Conservation (phyloP, 2,797 vertebrate species). For the Sebastolobus altivelis region DNA sequence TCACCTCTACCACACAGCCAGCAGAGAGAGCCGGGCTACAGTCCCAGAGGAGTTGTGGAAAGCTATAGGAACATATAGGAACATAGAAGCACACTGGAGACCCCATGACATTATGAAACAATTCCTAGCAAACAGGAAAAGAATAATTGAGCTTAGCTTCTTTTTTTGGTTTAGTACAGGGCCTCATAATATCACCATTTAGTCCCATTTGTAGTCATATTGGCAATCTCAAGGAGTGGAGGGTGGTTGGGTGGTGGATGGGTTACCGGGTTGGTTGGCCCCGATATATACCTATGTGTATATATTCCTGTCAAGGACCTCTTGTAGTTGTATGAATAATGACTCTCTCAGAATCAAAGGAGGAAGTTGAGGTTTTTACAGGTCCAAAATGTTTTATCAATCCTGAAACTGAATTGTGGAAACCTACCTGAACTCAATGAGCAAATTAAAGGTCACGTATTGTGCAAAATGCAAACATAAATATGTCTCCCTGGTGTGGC, state of each 20-base stretch:
- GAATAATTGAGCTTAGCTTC: background rate
- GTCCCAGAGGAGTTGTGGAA: background rate
- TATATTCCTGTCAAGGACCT: too few species aligned
- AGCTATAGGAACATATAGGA: background rate
- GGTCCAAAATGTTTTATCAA: too few species aligned
- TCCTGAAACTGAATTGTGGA: too few species aligned
- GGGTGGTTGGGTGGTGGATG: too few species aligned
- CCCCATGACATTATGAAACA: background rate
- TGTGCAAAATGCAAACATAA: too few species aligned
- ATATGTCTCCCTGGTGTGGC: background rate
- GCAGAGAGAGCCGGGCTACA: background rate
- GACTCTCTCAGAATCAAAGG: too few species aligned
- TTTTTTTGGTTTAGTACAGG: background rate
- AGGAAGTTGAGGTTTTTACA: too few species aligned
- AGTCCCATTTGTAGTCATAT: background rate
- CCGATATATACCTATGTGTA: too few species aligned
- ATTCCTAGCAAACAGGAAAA: background rate
- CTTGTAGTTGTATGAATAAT: too few species aligned
- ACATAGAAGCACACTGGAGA: background rate
- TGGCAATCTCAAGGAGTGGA: background rate
- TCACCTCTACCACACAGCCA: conserved; percentile 4
- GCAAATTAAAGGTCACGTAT: too few species aligned
- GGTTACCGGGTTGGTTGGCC: too few species aligned
- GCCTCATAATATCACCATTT: background rate
- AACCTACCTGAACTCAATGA: too few species aligned